Evolutionary conservation across 2,888 invertebrate genomes (phyloP), one percentile per base, ranked within the genome.

Genomic region (Sinhomidia bicolor): DNA sequence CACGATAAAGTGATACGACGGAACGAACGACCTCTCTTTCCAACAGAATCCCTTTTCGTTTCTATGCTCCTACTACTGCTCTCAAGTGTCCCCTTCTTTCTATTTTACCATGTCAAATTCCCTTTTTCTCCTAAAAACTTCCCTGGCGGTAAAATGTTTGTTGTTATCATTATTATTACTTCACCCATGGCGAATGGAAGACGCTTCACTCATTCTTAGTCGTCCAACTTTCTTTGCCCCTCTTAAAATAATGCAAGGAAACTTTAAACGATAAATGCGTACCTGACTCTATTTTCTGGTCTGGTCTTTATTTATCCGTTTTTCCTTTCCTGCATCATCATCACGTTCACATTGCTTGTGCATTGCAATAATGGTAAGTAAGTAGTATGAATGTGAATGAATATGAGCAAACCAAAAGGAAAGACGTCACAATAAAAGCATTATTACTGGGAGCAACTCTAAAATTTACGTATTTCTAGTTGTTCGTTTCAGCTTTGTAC

Each of bases 11-110:
- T 29, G 47, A 65, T 36, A 26, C 23, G 51, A 26, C 23, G 51
- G 26, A 51, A 62, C 20, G 60, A 44, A 41, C 74, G 84, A 74
- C 84, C 84, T 71, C 83, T 0, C 71, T 83, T 74, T 57, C n/a
- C 1, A 44, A 44, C 44, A 44, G 44, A n/a, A 10, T 44, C n/a
- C 14, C 17, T 41, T 14, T 44, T n/a, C 54, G n/a, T 51, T 41
- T 60, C 32, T 12, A 7, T 23, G 23, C 20, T 6, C 12, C 7
- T 7, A 57, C 57, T 62, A 62, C 29, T 14, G 57, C 47, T 54
- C 78, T 57, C 78, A 54, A 57, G 57, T 57, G 54, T 57, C 54
- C 20, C 20, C 32, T 76, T 76, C 57, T 79, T 79, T 57, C 78
- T 57, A 17, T 20, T 76, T 76, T 51, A 76, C 29, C n/a, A 12